Conservation (phyloP, 2,113 vertebrate species). For the Microtus richardsoni region DNA sequence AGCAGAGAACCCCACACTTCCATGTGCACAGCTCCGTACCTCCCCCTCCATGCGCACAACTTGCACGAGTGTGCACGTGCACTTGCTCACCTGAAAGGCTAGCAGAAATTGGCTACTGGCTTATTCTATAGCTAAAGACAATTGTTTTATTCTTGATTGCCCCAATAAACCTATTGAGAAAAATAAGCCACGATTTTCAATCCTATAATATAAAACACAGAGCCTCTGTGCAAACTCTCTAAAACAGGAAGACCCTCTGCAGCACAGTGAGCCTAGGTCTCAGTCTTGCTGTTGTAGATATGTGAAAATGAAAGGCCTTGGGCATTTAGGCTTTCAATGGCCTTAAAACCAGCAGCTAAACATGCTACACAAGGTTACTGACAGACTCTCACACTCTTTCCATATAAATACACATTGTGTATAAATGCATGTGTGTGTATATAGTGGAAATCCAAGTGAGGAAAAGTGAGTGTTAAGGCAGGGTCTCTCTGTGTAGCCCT, state of each 20-base stretch:
- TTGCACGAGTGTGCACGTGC: rapidly evolving
- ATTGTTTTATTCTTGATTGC: slow-evolving; percentile 80
- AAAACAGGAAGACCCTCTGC: not conserved
- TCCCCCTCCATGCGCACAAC: not conserved
- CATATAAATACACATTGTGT: not conserved
- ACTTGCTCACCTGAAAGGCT: slow-evolving; percentile 56
- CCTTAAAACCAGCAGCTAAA: slow-evolving; percentile 7
- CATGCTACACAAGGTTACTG: not conserved
- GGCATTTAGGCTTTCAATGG: not conserved
- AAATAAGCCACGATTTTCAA: slow-evolving; percentile 84
- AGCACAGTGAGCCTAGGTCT: not conserved
- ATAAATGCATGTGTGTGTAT: too few species aligned
- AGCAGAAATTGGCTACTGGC: slow-evolving; percentile 81
- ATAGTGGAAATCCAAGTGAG: not conserved
- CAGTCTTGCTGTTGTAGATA: slow-evolving; percentile 28
- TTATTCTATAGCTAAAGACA: slow-evolving; percentile 70
- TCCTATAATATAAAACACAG: slow-evolving; percentile 80
- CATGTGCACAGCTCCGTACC: not conserved
- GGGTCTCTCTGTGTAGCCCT: not conserved
- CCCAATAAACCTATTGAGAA: slow-evolving; percentile 81
- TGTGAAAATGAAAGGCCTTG: not conserved
- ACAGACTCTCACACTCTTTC: not conserved
- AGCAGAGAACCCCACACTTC: not conserved
- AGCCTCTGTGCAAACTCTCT: slow-evolving; percentile 59
- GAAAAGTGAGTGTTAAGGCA: not conserved